Percentiles rank a stretch among this genome's conserved stretches.
These are phyloP conservation scores for Boulengeromyrus knoepffleri DNA, from an alignment of 2,113 vertebrate genomes.

Conservation along the genomic window DNA sequence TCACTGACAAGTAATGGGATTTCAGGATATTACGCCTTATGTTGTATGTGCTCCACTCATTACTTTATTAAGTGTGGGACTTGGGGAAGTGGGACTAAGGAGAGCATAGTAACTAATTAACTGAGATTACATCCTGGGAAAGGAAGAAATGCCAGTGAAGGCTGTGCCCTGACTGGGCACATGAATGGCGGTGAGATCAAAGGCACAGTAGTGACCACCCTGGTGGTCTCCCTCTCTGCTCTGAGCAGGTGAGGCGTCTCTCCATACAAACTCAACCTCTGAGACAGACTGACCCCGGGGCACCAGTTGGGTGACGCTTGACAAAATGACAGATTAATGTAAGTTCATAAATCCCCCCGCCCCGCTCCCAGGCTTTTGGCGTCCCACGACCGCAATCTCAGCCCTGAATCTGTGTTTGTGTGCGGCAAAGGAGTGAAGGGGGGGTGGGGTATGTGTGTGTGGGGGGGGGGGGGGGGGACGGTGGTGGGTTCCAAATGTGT, in stretches of 20 bases:
- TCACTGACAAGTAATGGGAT: background rate
- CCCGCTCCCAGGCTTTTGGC: slow-evolving; percentile 39
- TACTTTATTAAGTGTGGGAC: background rate
- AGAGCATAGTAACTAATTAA: background rate
- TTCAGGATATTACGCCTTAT: background rate
- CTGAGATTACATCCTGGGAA: background rate
- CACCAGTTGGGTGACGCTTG: slow-evolving; percentile 44
- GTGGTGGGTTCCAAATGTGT: too few relatives aligned
- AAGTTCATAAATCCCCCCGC: slow-evolving; percentile 52
- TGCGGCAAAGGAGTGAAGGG: slow-evolving; percentile 54
- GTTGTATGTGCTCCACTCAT: background rate
- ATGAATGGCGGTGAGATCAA: background rate
- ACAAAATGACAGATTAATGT: slow-evolving; percentile 69
- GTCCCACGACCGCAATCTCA: slow-evolving; percentile 62
- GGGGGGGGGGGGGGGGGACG: slow-evolving; percentile 52
- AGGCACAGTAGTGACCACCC: background rate
- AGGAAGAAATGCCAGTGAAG: background rate
- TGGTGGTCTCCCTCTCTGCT: slow-evolving; percentile 57
- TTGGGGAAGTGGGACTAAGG: background rate
- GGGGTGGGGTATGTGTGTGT: slow-evolving; percentile 33
- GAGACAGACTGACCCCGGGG: slow-evolving; percentile 54
- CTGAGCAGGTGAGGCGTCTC: slow-evolving; percentile 59
- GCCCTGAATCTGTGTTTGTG: slow-evolving; percentile 61
- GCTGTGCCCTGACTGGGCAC: background rate
- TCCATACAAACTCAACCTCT: slow-evolving; percentile 51